phyloP scores from a whole-genome alignment of 2,113 vertebrate species.

The Myiagra hebetior region DNA sequence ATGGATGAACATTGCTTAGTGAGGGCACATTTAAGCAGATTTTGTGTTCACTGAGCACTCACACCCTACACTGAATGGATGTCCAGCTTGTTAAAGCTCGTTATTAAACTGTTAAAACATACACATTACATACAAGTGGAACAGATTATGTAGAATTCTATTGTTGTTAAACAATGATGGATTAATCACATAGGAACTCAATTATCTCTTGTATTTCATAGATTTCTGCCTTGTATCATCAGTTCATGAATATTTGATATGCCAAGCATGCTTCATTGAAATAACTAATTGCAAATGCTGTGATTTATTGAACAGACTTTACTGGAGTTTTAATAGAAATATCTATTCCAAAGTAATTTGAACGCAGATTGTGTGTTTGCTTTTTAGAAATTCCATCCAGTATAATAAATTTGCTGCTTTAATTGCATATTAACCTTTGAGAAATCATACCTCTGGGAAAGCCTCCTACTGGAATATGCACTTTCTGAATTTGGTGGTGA shows the following conservation, averaged over 20 bases:
- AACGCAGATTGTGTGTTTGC: constrained; percentile 59
- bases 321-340: constrained; percentile 72
- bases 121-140: not conserved
- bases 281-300: constrained; percentile 75
- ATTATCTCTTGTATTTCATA: constrained; percentile 59
- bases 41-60: not conserved
- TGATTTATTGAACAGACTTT: constrained; percentile 71
- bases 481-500: not conserved
- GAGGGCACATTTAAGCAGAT: not conserved
- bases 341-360: constrained; percentile 61
- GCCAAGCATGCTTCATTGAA: constrained; percentile 71
- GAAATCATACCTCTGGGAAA: constrained; percentile 62
- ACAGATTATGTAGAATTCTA: not conserved
- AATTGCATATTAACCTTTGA: constrained; percentile 69
- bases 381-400: constrained; percentile 57
- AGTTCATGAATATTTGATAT: constrained; percentile 76
- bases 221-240: constrained; percentile 69
- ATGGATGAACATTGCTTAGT: not conserved
- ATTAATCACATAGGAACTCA: constrained; percentile 52
- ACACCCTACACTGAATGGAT: not conserved
- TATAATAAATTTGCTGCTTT: constrained; percentile 49
- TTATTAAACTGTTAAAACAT: not conserved
- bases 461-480: constrained; percentile 34
- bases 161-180: constrained; percentile 38
- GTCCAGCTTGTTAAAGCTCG: not conserved